phyloP scores from a whole-genome alignment of 2,888 invertebrate genomes.

The Lamellibrachia satsuma region DNA sequence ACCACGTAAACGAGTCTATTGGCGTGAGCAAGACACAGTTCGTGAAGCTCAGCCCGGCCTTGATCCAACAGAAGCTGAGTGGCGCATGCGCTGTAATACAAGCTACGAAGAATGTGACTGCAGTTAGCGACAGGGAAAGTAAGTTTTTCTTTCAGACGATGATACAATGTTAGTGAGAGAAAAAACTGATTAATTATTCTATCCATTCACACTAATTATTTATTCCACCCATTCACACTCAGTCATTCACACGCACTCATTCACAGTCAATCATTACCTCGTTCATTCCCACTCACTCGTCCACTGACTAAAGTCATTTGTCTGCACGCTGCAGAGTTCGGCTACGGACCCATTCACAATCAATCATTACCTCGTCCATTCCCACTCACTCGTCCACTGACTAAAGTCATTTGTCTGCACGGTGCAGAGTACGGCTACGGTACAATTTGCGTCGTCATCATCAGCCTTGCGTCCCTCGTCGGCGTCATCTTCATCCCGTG shows the following conservation, averaged over 20 bases:
- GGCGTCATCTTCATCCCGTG: constrained; percentile 24
- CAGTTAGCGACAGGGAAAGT: neutral
- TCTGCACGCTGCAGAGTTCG: neutral
- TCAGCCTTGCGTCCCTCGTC: constrained; percentile 18
- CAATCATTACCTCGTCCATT: neutral
- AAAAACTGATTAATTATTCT: neutral
- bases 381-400: neutral
- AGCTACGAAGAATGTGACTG: neutral
- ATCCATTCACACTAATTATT: neutral
- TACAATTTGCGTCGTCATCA: neutral
- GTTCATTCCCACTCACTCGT: neutral
- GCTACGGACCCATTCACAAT: constrained; percentile 20
- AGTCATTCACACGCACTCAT: neutral
- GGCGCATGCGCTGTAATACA: neutral
- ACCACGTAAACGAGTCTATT: neutral
- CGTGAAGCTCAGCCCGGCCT: neutral
- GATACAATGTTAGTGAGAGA: neutral
- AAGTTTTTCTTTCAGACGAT: neutral
- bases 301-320: neutral
- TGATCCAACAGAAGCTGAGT: neutral
- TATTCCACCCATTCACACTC: neutral
- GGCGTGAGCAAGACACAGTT: neutral
- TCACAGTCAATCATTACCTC: neutral
- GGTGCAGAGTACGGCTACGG: constrained; percentile 23
- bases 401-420: neutral